A percentile compares a stretch with the other conserved stretches of the same genome.
phyloP scores from a whole-genome alignment of 92 coral and sea anemone genomes.

The Zoanthus sociatus region DNA sequence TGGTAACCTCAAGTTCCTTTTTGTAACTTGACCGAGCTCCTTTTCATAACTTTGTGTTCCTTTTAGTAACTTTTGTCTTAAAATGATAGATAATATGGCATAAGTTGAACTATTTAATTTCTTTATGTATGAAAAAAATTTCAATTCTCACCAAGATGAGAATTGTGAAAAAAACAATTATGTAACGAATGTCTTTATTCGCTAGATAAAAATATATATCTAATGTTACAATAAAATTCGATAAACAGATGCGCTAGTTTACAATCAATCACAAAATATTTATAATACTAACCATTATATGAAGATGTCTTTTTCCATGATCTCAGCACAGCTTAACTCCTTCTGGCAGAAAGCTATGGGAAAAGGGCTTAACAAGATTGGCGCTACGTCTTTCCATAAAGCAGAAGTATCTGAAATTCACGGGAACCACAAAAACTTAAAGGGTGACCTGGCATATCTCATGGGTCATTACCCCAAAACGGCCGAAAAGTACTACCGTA shows the following conservation, averaged over 20 bases:
- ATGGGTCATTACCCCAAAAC: constrained; percentile 67
- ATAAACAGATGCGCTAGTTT: not conserved
- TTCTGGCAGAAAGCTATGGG: constrained; percentile 65
- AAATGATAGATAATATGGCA: not conserved
- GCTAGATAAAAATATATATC: not conserved
- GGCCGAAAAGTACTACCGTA: constrained; percentile 66
- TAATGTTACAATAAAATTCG: not conserved
- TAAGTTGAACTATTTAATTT: constrained; percentile 1
- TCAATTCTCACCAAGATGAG: not conserved
- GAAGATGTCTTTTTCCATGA: constrained; percentile 60
- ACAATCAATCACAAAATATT: not conserved
- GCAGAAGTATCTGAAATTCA: constrained; percentile 66
- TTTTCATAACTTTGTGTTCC: not conserved
- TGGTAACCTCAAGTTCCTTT: not conserved
- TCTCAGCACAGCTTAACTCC: constrained; percentile 65
- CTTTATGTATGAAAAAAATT: constrained; percentile 21
- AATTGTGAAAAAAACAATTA: not conserved
- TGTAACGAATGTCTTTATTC: not conserved
- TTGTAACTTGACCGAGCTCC: not conserved
- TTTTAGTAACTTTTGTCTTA: not conserved
- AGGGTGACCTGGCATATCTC: constrained; percentile 64
- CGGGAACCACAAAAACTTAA: constrained; percentile 55
- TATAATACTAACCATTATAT: too few species aligned
- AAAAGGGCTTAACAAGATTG: constrained; percentile 22
- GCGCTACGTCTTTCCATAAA: constrained; percentile 65